Base-by-base conservation (phyloP, 2,888 invertebrate genomes). In the Cetonia aurata region DNA sequence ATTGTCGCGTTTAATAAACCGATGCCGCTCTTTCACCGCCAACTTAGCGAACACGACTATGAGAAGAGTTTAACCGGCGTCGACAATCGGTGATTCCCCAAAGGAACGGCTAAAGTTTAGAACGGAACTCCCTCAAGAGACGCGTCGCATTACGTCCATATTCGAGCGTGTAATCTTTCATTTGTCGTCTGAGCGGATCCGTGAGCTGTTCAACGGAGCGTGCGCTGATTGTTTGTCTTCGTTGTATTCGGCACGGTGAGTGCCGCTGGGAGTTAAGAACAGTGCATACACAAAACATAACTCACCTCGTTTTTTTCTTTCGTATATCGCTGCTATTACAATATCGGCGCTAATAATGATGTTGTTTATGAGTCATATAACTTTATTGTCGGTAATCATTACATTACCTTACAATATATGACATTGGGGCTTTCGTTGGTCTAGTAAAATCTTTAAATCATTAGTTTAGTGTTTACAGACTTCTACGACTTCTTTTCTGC, bases 21-120 rank as follows among this genome's bases (percentile, higher is more conserved):
- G 25, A 25, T 25, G 4, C 44, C 44, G 10, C 6, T 44, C 56
- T 10, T 10, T 41, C 17, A 41, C 37, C 10, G 15, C 56, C 37
- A 56, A 56, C 41, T 13, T 6, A 10, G 13, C n/a, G 37, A 37
- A 56, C 17, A 41, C 37, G 56, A 25, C 3, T 37, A 56, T 17
- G 41, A 41, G 37, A 37, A 15, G 37, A 56, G 13, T 25, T 56
- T 41, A 13, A 44, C 13, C 25, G 25, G 4, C 48, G 48, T 17
- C 60, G 60, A 60, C 60, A 60, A 46, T 46, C 60, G 60, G 60
- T 60, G 46, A 60, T 60, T 60, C 60, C 60, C 60, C 60, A 60
- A 59, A 60, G 46, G 44, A 60, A 25, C 44, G 60, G 13, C 46
- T 31, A 46, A 46, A 60, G 60, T 60, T 48, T 60, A 60, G 13